Percentiles rank a stretch among this genome's conserved stretches.
Evolutionary conservation across 2,888 invertebrate genomes (phyloP).

Genomic region (Alloscopus bannaensis): DNA sequence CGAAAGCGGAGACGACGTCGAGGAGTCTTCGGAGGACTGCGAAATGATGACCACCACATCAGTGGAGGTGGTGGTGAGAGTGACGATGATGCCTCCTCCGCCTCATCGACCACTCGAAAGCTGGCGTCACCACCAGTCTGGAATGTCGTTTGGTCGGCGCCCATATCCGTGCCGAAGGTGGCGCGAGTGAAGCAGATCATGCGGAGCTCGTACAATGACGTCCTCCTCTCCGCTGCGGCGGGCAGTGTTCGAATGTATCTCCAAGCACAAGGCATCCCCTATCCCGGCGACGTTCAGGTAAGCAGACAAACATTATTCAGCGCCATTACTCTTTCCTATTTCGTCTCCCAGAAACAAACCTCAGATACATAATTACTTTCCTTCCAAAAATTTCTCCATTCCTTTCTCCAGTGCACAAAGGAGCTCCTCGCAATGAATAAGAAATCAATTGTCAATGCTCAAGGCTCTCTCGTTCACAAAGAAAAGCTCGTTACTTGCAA

Average conservation of each 20-base stretch:
- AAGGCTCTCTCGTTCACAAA: no score
- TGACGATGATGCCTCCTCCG: constrained; percentile 20
- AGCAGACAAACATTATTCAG: constrained; percentile 46
- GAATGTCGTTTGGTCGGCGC: constrained; percentile 77
- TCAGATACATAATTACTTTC: no score
- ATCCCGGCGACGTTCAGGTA: constrained; percentile 78
- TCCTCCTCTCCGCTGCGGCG: constrained; percentile 78
- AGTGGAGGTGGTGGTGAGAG: constrained; percentile 31
- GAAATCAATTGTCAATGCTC: no score
- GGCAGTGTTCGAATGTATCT: constrained; percentile 77
- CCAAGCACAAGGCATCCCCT: constrained; percentile 77
- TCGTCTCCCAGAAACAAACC: no score
- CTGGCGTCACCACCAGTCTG: constrained; percentile 53
- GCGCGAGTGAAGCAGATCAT: constrained; percentile 78
- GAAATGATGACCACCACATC: constrained; percentile 16
- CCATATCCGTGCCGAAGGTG: constrained; percentile 76
- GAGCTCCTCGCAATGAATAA: no score
- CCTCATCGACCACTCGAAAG: constrained; percentile 14
- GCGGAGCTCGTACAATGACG: constrained; percentile 78
- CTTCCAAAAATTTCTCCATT: no score
- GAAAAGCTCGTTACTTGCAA: no score
- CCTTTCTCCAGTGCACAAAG: no score
- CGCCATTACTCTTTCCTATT: no score
- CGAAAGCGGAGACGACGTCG: constrained; percentile 8
- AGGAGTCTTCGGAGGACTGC: not conserved